Evolutionary conservation across 2,113 vertebrate species (phyloP).

Genomic region (Hyperoodon ampullatus): DNA sequence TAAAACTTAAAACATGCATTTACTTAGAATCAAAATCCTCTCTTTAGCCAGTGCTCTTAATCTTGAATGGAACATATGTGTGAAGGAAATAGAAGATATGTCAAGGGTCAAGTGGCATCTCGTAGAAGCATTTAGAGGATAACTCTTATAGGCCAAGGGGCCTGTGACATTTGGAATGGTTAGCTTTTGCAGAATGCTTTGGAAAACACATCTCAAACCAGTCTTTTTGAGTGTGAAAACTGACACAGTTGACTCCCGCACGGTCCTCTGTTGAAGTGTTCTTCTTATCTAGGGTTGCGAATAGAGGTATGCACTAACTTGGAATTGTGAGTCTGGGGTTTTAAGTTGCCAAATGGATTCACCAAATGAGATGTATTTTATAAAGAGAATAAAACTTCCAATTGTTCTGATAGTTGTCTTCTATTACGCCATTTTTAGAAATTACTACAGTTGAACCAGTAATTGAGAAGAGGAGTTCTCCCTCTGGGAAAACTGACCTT

Average conservation of each 20-base stretch:
- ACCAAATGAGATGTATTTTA: constrained; percentile 2
- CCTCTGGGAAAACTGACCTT: neutral
- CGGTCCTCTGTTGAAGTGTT: neutral
- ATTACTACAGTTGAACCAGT: neutral
- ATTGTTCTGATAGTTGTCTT: neutral
- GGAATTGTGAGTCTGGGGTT: neutral
- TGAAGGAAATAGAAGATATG: neutral
- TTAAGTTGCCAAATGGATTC: constrained; percentile 11
- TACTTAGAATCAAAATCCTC: neutral
- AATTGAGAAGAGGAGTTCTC: neutral
- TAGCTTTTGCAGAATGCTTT: neutral
- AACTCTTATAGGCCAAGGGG: neutral
- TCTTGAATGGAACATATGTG: neutral
- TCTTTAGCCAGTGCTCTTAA: neutral
- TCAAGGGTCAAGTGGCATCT: neutral
- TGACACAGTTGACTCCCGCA: neutral
- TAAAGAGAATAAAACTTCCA: neutral
- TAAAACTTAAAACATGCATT: constrained; percentile 17
- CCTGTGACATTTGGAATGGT: neutral
- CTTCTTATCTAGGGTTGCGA: neutral
- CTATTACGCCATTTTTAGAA: neutral
- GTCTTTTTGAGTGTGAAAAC: neutral
- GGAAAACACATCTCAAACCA: neutral
- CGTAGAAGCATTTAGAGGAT: neutral
- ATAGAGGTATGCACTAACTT: neutral